Conservation (phyloP, 2,113 vertebrate genomes). For the Neoarius graeffei region DNA sequence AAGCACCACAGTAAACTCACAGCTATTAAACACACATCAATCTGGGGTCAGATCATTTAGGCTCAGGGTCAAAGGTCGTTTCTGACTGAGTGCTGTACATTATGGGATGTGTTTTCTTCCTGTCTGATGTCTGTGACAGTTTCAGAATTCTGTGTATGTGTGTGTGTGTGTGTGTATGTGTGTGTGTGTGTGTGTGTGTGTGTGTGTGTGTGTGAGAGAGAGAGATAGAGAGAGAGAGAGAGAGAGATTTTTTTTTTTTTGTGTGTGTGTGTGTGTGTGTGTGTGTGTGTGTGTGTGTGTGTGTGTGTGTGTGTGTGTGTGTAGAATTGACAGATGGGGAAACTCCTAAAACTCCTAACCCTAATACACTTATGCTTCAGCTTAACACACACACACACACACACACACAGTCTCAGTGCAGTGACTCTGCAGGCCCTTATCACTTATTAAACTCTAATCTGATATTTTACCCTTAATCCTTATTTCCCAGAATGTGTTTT, state of each 20-base stretch:
- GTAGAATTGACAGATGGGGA: conserved; percentile 18
- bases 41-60: background rate
- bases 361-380: conserved; percentile 35
- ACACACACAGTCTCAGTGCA: background rate
- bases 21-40: background rate
- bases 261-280: background rate
- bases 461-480: background rate
- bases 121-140: background rate
- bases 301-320: background rate
- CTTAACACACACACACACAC: background rate
- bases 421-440: background rate
- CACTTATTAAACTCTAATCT: background rate
- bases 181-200: too few species aligned
- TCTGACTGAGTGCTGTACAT: background rate
- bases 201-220: too few species aligned
- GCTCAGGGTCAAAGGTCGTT: background rate
- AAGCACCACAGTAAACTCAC: background rate
- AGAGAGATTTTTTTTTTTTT: conserved; percentile 6
- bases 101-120: background rate
- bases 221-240: too few species aligned
- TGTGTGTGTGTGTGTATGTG: background rate
- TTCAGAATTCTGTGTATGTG: background rate
- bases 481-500: background rate
- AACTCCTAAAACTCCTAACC: conserved; percentile 29
- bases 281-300: too few species aligned